phyloP scores from a whole-genome alignment of 1,140 invertebrate species.

The Physella acuta region DNA sequence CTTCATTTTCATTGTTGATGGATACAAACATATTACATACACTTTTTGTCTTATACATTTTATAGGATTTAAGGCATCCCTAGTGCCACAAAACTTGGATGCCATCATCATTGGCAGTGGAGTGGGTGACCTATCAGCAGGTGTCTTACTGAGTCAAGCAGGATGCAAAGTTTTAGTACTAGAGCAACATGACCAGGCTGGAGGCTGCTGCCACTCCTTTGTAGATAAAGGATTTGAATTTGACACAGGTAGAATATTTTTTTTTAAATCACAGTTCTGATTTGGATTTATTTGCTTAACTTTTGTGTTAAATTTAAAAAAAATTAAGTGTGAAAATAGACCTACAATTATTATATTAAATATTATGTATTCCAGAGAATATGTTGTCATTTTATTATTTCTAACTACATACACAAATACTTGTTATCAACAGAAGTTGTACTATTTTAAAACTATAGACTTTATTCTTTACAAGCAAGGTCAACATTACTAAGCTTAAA shows the following conservation, averaged over 20 bases:
- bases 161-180: conserved; percentile 58
- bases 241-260: conserved; percentile 58
- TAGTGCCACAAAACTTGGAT: conserved; percentile 51
- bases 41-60: too few species aligned
- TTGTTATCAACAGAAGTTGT: too few species aligned
- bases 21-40: conserved; percentile 24
- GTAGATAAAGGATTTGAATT: conserved; percentile 59
- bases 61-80: conserved; percentile 43
- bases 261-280: too few species aligned
- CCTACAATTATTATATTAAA: background rate
- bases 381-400: too few species aligned
- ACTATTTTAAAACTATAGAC: too few species aligned
- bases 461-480: too few species aligned
- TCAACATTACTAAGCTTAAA: too few species aligned
- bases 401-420: too few species aligned
- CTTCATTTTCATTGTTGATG: too few species aligned
- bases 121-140: conserved; percentile 54
- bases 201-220: conserved; percentile 54
- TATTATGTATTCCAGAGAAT: background rate
- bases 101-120: conserved; percentile 60
- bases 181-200: conserved; percentile 60
- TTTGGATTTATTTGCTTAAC: background rate
- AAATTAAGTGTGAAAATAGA: background rate
- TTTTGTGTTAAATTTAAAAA: background rate
- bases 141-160: conserved; percentile 51